Evolutionary conservation across 2,888 invertebrate genomes (phyloP).

Genomic region (Cyaniris semiargus): DNA sequence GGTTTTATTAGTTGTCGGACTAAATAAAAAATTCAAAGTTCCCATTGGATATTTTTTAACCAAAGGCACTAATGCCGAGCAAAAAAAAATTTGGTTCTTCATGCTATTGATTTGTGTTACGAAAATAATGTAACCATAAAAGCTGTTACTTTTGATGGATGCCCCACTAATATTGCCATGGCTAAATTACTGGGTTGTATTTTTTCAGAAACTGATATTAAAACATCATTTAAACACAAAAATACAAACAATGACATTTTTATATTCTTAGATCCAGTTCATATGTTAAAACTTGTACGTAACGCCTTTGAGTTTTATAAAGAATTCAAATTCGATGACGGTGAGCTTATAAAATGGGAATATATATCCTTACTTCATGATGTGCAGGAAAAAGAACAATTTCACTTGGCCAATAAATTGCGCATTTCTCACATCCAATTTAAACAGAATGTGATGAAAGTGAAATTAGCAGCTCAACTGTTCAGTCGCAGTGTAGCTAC

Average conservation of each 20-base stretch:
- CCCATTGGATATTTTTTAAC: conserved; percentile 16
- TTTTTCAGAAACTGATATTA: not conserved
- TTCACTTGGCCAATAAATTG: not conserved
- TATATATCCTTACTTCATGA: not conserved
- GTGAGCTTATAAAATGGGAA: not conserved
- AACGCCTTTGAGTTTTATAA: conserved; percentile 4
- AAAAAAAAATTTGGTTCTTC: not conserved
- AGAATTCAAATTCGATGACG: not conserved
- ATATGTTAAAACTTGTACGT: not conserved
- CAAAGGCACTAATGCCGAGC: not conserved
- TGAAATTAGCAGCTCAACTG: not conserved
- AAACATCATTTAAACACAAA: conserved; percentile 5
- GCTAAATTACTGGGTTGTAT: conserved; percentile 15
- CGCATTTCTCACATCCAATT: not conserved
- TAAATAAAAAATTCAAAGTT: not conserved
- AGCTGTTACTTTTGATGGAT: conserved; percentile 23
- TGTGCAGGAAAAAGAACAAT: not conserved
- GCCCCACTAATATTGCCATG: conserved; percentile 16
- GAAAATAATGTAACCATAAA: conserved; percentile 18
- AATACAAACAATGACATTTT: too few species aligned
- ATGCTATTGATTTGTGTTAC: conserved; percentile 8
- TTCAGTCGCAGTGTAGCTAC: not conserved
- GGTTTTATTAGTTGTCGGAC: conserved; percentile 10
- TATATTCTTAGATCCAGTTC: too few species aligned
- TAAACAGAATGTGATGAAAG: not conserved